Conservation (phyloP, 2,888 invertebrate genomes). For the Zygaena filipendulae region DNA sequence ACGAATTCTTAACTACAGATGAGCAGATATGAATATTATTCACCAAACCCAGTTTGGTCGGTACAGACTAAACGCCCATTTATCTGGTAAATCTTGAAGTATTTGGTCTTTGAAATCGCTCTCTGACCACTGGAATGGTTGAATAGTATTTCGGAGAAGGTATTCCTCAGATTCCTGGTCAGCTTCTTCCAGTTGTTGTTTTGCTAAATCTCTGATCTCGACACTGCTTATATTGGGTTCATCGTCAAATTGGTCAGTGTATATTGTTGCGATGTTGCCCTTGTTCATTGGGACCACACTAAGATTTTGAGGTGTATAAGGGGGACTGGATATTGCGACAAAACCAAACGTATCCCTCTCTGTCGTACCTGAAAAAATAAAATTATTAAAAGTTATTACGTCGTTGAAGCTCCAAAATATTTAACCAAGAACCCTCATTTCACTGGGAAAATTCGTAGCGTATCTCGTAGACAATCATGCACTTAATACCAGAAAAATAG, state of each 20-base stretch:
- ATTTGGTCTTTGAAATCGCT: slow-evolving; percentile 69
- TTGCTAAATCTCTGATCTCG: slow-evolving; percentile 45
- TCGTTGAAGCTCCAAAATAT: too few species aligned
- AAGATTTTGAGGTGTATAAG: slow-evolving; percentile 31
- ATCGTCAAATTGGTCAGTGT: slow-evolving; percentile 52
- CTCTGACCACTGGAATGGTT: slow-evolving; percentile 81
- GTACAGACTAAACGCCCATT: slow-evolving; percentile 75
- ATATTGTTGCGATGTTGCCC: slow-evolving; percentile 48
- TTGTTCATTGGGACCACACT: slow-evolving; percentile 36
- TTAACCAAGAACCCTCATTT: too few species aligned
- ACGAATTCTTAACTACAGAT: too few species aligned
- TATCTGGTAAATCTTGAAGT: slow-evolving; percentile 80
- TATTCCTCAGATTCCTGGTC: slow-evolving; percentile 38
- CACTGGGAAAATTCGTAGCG: too few species aligned
- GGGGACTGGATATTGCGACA: slow-evolving; percentile 46
- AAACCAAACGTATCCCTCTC: slow-evolving; percentile 28
- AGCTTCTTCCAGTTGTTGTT: slow-evolving; percentile 44
- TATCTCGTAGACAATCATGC: too few species aligned
- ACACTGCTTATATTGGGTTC: slow-evolving; percentile 40
- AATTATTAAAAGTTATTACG: neutral
- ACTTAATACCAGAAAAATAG: too few species aligned
- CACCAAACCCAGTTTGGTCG: slow-evolving; percentile 71
- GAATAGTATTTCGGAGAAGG: slow-evolving; percentile 38
- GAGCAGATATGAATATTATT: too few species aligned
- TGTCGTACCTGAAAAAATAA: slow-evolving; percentile 20